These are phyloP conservation scores for Odontamblyopus lacepedii DNA, from an alignment of 2,797 vertebrate species.

Conservation along the genomic window DNA sequence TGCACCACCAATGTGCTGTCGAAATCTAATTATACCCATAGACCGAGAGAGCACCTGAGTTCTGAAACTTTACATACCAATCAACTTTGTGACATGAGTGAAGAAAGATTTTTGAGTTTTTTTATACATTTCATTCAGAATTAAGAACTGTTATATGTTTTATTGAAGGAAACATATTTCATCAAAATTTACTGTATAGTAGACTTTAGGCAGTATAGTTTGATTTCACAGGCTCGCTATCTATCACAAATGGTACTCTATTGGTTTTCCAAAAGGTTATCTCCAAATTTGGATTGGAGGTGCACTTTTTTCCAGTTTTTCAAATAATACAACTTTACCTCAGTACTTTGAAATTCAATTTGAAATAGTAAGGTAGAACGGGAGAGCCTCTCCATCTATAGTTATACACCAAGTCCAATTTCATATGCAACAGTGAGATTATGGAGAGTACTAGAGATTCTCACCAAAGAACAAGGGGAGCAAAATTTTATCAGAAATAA, in stretches of 20 bases:
- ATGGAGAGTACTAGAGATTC: background rate
- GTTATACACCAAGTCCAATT: no score
- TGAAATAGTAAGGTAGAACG: no score
- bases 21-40: slow-evolving; percentile 39
- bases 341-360: no score
- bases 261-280: background rate
- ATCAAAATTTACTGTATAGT: background rate
- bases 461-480: background rate
- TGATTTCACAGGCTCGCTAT: background rate
- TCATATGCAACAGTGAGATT: background rate
- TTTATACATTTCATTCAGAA: background rate
- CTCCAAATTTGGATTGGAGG: background rate
- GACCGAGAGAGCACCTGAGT: slow-evolving; percentile 30
- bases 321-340: no score
- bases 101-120: background rate
- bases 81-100: slow-evolving; percentile 37
- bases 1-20: slow-evolving; percentile 14
- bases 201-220: background rate
- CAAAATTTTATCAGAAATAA: no score
- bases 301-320: no score
- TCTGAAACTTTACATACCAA: slow-evolving; percentile 42
- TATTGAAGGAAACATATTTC: background rate
- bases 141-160: background rate
- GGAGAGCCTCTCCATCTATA: no score
- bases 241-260: background rate